These are phyloP conservation scores for Melinaea marsaeus DNA, from an alignment of 2,888 invertebrate species.

Conservation along the genomic window DNA sequence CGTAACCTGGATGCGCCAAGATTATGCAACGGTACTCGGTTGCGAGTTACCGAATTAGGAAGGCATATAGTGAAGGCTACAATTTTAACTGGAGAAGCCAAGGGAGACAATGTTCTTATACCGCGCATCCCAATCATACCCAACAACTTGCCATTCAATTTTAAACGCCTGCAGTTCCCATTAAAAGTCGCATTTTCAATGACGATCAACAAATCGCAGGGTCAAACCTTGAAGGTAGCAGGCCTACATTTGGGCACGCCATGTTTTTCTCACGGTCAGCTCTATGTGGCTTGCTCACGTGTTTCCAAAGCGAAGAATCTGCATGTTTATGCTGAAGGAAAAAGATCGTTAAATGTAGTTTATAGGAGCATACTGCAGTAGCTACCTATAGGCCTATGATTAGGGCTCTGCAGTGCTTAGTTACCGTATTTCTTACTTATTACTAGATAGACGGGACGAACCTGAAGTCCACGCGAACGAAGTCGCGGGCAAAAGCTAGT, in stretches of 20 bases:
- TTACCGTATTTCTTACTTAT: too few relatives aligned
- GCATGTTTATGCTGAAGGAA: too few relatives aligned
- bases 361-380: too few relatives aligned
- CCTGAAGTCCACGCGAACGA: too few relatives aligned
- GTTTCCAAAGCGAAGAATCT: too few relatives aligned
- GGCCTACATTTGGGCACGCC: too few relatives aligned
- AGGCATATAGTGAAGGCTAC: constrained; percentile 34
- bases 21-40: constrained; percentile 31
- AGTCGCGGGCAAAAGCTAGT: neutral
- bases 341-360: too few relatives aligned
- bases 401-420: too few relatives aligned
- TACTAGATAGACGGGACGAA: too few relatives aligned
- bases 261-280: too few relatives aligned
- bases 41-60: constrained; percentile 27
- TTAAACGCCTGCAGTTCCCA: constrained; percentile 36
- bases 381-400: too few relatives aligned
- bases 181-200: constrained; percentile 15
- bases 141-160: constrained; percentile 36
- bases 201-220: constrained; percentile 33
- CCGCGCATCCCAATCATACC: constrained; percentile 39
- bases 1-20: constrained; percentile 33
- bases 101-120: constrained; percentile 36
- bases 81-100: constrained; percentile 35
- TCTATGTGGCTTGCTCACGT: too few relatives aligned
- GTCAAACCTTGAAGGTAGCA: constrained; percentile 24